Evolutionary conservation across 2,888 invertebrate species (phyloP).

Genomic region (Eumacrocentrus americanus): DNA sequence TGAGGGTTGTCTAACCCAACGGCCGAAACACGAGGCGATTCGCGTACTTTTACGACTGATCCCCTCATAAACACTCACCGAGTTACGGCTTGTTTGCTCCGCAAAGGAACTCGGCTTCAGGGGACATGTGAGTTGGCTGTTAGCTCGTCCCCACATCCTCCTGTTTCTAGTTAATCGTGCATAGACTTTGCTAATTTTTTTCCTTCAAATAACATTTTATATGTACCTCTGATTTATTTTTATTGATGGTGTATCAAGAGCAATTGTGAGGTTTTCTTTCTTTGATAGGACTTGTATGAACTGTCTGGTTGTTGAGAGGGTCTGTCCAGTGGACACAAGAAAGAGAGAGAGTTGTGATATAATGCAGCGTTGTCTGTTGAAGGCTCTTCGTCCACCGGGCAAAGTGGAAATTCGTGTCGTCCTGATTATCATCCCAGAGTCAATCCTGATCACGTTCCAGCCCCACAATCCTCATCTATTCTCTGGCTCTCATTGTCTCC

Average conservation of each 20-base stretch:
- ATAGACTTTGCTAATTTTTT: not conserved
- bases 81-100: slow-evolving; percentile 59
- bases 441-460: slow-evolving; percentile 55
- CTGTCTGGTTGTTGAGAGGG: no score
- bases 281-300: no score
- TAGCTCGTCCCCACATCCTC: not conserved
- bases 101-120: slow-evolving; percentile 47
- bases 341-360: slow-evolving; percentile 14
- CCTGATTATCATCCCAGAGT: slow-evolving; percentile 59
- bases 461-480: slow-evolving; percentile 25
- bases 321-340: slow-evolving; percentile 28
- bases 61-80: slow-evolving; percentile 58
- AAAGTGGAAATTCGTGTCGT: slow-evolving; percentile 62
- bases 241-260: no score
- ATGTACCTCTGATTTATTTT: no score
- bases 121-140: slow-evolving; percentile 28
- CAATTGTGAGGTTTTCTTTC: no score
- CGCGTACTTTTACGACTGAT: slow-evolving; percentile 56
- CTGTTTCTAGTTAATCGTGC: slow-evolving; percentile 14
- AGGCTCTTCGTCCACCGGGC: slow-evolving; percentile 41
- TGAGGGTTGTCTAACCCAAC: slow-evolving; percentile 46
- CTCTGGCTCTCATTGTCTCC: not conserved
- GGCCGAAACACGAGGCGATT: slow-evolving; percentile 50
- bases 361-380: slow-evolving; percentile 20
- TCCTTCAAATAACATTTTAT: no score